Base-by-base conservation (phyloP, 2,113 vertebrate species). In the Stegastes partitus region DNA sequence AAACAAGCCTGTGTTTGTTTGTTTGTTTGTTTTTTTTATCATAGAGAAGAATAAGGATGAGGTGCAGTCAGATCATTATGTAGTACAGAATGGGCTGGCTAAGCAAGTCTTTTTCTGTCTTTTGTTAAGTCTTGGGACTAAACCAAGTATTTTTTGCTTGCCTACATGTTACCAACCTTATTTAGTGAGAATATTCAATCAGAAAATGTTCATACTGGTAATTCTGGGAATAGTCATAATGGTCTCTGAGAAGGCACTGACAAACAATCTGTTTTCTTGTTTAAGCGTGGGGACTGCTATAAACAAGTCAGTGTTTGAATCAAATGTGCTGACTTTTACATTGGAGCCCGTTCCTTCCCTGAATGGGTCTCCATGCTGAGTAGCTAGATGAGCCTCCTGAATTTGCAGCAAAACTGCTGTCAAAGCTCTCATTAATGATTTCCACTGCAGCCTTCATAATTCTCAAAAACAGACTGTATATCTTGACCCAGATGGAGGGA, bases 341-440 rank as follows among this genome's bases (percentile, higher is more conserved):
- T 59, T 66, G 12, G 53, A 19, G 64, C 11, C 44, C 1, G 61
- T 42, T 83, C 56, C 56, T 21, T 50, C 81, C 39, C 56, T 71
- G 77, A 83, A 67, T 45, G 71, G 61, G 22, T 83, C 74, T 71
- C 72, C 76, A 67, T 61, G 85, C 85, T 59, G 83, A 81, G 85
- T 67, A 53, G 81, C 78, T 65, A 53, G 58, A 86, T 61, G 72
- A 86, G 79, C 72, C 39, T 69, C 68, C 81, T 86, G 85, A 76
- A 89, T 77, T 58, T 86, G 79, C 85, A 81, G 72, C 72, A 85
- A 86, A 87, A 91, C 61, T 90, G 88, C 86, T 90, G 90, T 86
- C 88, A 88, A 70, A 88, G 84, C 88, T 70, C 84, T 88, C 77
- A 86, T 87, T 87, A 89, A 84, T 90, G 80, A 90, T 87, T 82